Evolutionary conservation across 2,113 vertebrate species (phyloP).

Genomic region (Brachirus orientalis): DNA sequence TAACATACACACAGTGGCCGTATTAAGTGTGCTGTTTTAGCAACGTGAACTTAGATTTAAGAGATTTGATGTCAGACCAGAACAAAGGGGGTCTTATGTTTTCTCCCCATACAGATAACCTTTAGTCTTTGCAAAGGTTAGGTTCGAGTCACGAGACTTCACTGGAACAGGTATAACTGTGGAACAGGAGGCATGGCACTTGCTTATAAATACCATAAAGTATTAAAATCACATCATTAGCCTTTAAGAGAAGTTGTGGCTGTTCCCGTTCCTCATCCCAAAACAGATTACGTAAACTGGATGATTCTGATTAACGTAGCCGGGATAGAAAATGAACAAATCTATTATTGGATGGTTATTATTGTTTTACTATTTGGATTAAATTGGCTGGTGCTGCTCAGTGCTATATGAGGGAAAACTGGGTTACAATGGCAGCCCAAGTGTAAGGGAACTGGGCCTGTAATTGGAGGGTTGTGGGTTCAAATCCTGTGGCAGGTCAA

Average conservation of each 20-base stretch:
- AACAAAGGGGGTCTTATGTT: neutral
- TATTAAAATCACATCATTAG: conserved; percentile 43
- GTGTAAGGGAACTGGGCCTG: too few species aligned
- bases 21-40: conserved; percentile 38
- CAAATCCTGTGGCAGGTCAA: too few species aligned
- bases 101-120: conserved; percentile 25
- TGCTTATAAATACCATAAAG: conserved; percentile 12
- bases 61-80: conserved; percentile 18
- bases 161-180: conserved; percentile 9
- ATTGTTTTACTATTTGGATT: neutral
- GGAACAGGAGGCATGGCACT: neutral
- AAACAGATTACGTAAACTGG: conserved; percentile 20
- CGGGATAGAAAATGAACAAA: conserved; percentile 17
- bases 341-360: neutral
- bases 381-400: neutral
- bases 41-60: conserved; percentile 25
- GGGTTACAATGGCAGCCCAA: neutral
- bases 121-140: conserved; percentile 19
- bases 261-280: conserved; percentile 34
- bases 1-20: conserved; percentile 66
- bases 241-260: conserved; percentile 25
- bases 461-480: too few species aligned
- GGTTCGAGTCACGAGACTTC: neutral
- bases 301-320: conserved; percentile 33
- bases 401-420: neutral